A percentile compares a stretch with the other conserved stretches of the same genome.
Conservation (phyloP, 2,797 vertebrate species). For the Pelobates cultripes region DNA sequence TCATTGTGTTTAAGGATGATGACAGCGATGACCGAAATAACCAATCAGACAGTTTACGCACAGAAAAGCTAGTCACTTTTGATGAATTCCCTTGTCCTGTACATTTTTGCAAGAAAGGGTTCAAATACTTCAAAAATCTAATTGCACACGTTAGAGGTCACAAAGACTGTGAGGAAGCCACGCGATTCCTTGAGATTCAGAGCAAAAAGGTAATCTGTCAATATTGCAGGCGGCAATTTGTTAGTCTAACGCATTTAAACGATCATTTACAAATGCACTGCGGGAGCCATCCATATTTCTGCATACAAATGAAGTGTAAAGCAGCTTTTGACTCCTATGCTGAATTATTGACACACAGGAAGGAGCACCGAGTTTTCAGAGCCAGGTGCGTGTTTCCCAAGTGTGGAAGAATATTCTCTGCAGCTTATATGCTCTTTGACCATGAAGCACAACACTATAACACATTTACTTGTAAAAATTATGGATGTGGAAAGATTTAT, state of each 20-base stretch:
- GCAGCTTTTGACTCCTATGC: slow-evolving; percentile 90
- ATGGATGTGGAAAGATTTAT: slow-evolving; percentile 88
- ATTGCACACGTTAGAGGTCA: slow-evolving; percentile 91
- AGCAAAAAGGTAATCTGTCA: slow-evolving; percentile 96
- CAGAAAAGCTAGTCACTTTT: slow-evolving; percentile 67
- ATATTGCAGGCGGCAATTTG: slow-evolving; percentile 94
- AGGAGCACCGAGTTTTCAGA: slow-evolving; percentile 87
- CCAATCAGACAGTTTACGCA: slow-evolving; percentile 70
- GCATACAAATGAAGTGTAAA: slow-evolving; percentile 95
- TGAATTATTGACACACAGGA: slow-evolving; percentile 88
- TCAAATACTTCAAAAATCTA: slow-evolving; percentile 95
- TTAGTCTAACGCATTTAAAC: slow-evolving; percentile 91
- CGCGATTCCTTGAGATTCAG: slow-evolving; percentile 93
- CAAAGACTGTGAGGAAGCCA: slow-evolving; percentile 90
- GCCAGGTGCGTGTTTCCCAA: slow-evolving; percentile 96
- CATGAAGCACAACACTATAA: slow-evolving; percentile 97
- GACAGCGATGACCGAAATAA: slow-evolving; percentile 77
- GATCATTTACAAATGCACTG: slow-evolving; percentile 97
- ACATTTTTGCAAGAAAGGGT: slow-evolving; percentile 87
- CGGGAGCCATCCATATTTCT: slow-evolving; percentile 92
- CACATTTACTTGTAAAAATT: slow-evolving; percentile 88
- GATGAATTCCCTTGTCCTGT: slow-evolving; percentile 84
- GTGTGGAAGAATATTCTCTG: slow-evolving; percentile 90
- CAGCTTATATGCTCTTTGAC: slow-evolving; percentile 94
- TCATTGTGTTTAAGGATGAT: slow-evolving; percentile 74